Percentiles rank a stretch among this genome's conserved stretches.
These are phyloP conservation scores for Drosophila dives DNA, from an alignment of 2,888 invertebrate species.

Conservation along the genomic window DNA sequence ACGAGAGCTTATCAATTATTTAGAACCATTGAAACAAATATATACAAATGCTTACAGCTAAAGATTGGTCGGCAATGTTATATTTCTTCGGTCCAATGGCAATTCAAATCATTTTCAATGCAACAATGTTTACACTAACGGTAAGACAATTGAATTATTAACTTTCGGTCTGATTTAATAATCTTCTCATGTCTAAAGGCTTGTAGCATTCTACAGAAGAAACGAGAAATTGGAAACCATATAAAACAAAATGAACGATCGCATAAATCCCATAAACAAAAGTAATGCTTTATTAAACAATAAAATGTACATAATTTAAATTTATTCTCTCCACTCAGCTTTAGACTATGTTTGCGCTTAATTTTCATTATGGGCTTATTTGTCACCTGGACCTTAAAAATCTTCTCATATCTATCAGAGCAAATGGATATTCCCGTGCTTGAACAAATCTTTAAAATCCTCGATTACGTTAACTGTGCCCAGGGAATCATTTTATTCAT, in stretches of 20 bases:
- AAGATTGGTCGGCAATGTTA: conserved; percentile 72
- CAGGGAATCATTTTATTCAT: conserved; percentile 75
- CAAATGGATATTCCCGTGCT: accelerated
- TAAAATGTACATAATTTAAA: neutral
- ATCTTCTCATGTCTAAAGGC: conserved; percentile 38
- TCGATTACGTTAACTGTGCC: conserved; percentile 56
- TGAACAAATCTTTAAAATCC: conserved; percentile 1
- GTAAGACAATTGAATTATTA: conserved; percentile 14
- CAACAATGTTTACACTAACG: conserved; percentile 78
- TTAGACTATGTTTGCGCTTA: conserved; percentile 91
- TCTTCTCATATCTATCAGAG: conserved; percentile 88
- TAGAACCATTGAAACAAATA: no score
- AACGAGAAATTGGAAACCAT: conserved; percentile 65
- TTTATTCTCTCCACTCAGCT: conserved; percentile 85
- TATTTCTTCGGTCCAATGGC: conserved; percentile 81
- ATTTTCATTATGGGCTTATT: conserved; percentile 91
- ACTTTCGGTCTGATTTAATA: neutral
- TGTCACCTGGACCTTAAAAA: conserved; percentile 92
- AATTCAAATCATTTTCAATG: conserved; percentile 77
- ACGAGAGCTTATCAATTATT: neutral
- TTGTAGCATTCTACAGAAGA: conserved; percentile 70
- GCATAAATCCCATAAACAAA: conserved; percentile 70
- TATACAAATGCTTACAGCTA: conserved; percentile 41
- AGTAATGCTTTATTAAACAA: conserved; percentile 56
- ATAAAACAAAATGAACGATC: conserved; percentile 62